phyloP scores from a whole-genome alignment of 2,888 invertebrate genomes.

The Aproaerema taeniolella region DNA sequence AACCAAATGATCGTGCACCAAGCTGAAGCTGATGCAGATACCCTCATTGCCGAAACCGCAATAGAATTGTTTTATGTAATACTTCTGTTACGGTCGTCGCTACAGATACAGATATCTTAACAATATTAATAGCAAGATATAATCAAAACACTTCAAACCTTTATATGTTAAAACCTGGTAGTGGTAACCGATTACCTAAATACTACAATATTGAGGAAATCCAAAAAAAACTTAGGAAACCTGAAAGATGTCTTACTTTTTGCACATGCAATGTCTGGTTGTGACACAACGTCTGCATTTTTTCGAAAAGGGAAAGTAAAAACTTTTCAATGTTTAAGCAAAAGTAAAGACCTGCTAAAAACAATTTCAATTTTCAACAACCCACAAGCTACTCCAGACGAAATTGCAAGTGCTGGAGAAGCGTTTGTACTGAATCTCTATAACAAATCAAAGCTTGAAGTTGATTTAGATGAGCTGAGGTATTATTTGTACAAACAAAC shows the following conservation, averaged over 20 bases:
- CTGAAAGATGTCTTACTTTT: too few species aligned
- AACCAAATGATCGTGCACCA: not conserved
- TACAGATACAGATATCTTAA: not conserved
- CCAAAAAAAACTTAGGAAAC: too few species aligned
- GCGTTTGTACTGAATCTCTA: constrained; percentile 8
- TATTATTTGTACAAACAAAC: constrained; percentile 6
- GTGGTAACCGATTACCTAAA: too few species aligned
- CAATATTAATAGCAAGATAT: not conserved
- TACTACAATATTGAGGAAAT: too few species aligned
- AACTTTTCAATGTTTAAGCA: constrained; percentile 8
- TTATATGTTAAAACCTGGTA: too few species aligned
- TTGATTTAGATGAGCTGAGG: constrained; percentile 1
- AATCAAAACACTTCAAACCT: too few species aligned
- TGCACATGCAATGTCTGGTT: not conserved
- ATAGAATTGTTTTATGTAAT: not conserved
- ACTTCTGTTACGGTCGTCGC: not conserved
- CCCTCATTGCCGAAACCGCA: not conserved
- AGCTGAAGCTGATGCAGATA: not conserved
- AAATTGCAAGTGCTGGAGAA: constrained; percentile 9
- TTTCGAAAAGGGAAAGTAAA: constrained; percentile 11
- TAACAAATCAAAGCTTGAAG: constrained; percentile 1
- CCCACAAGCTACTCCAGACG: not conserved
- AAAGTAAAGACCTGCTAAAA: constrained; percentile 4
- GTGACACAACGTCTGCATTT: not conserved
- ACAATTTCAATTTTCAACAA: constrained; percentile 7